Evolutionary conservation across 2,888 invertebrate species (phyloP).

Genomic region (Cantharis rustica): DNA sequence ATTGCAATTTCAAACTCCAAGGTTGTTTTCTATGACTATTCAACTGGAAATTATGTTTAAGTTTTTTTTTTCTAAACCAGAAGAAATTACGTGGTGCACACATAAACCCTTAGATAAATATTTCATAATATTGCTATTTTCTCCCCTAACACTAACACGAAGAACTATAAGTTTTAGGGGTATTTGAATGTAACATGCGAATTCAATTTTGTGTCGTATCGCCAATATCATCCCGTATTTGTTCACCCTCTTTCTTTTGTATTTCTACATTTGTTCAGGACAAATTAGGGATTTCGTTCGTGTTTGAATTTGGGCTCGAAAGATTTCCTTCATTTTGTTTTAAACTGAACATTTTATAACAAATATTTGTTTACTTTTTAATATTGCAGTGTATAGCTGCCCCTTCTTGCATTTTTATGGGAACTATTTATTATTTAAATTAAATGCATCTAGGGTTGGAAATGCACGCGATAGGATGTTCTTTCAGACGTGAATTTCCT

Average conservation of each 20-base stretch:
- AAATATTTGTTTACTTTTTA: background rate
- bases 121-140: background rate
- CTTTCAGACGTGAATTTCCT: background rate
- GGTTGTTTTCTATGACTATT: background rate
- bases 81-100: background rate
- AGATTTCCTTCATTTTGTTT: background rate
- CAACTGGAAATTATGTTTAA: background rate
- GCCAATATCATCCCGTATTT: background rate
- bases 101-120: background rate
- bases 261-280: background rate
- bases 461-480: background rate
- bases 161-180: background rate
- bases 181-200: slow-evolving; percentile 1
- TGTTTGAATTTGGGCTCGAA: background rate
- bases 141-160: background rate
- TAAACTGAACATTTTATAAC: background rate
- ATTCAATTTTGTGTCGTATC: background rate
- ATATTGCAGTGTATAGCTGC: background rate
- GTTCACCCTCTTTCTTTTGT: background rate
- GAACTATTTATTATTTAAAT: background rate
- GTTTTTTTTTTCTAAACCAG: background rate
- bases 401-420: background rate
- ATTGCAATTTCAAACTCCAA: background rate
- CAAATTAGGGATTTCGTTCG: background rate
- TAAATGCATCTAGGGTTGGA: background rate